Conservation (phyloP, 2,888 invertebrate species). For the Anagyrus pseudococci region DNA sequence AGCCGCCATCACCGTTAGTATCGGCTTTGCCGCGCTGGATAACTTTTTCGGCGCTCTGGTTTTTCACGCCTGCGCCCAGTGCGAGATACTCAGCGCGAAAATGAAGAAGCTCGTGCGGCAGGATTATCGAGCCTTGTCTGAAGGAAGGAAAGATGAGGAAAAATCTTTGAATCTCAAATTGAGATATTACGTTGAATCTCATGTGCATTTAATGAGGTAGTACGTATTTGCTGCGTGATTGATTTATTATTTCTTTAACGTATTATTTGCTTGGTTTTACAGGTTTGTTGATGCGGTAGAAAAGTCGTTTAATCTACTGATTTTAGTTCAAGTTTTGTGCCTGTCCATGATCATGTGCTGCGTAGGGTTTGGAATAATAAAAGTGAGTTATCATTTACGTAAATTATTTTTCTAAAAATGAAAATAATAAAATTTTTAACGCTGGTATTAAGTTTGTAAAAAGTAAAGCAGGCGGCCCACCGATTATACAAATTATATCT, state of each 20-base stretch:
- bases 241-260: too few relatives aligned
- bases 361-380: constrained; percentile 9
- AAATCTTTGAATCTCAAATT: constrained; percentile 1
- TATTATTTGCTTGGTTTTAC: not conserved
- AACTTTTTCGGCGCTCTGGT: constrained; percentile 29
- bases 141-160: not conserved
- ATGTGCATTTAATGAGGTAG: constrained; percentile 15
- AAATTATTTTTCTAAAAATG: not conserved
- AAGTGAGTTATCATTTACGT: constrained; percentile 2
- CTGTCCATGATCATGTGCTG: constrained; percentile 14
- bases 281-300: constrained; percentile 22
- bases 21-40: constrained; percentile 13
- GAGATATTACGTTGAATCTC: not conserved
- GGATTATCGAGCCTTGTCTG: not conserved
- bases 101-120: not conserved
- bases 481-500: constrained; percentile 2
- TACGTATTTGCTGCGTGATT: not conserved
- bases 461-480: not conserved
- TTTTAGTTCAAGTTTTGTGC: constrained; percentile 19
- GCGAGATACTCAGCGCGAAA: constrained; percentile 16
- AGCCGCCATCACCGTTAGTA: not conserved
- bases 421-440: not conserved
- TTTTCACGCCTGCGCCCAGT: constrained; percentile 29
- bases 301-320: constrained; percentile 19
- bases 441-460: not conserved